Conservation (phyloP, 2,888 invertebrate genomes). For the Pecten maximus region DNA sequence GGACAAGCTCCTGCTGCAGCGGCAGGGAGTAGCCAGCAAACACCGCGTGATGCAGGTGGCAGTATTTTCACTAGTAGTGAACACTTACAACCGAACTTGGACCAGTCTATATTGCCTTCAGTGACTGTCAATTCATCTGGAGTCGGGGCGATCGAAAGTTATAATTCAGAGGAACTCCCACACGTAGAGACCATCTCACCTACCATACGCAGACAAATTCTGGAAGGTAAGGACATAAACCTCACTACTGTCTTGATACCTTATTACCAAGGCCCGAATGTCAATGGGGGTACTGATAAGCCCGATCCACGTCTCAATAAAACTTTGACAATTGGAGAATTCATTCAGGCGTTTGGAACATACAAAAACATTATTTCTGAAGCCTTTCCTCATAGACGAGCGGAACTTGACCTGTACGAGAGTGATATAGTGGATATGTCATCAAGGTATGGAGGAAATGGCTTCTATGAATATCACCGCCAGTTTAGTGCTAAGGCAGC, state of each 20-base stretch:
- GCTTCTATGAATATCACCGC: constrained; percentile 50
- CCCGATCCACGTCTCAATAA: constrained; percentile 38
- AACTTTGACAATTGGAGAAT: constrained; percentile 31
- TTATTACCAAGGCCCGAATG: background rate
- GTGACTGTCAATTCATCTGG: no score
- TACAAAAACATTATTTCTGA: constrained; percentile 40
- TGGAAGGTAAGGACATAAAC: constrained; percentile 39
- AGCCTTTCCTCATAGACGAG: constrained; percentile 7
- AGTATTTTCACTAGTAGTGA: no score
- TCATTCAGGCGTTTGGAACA: constrained; percentile 40
- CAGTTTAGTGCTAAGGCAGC: constrained; percentile 39
- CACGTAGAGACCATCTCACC: constrained; percentile 44
- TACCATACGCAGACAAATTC: background rate
- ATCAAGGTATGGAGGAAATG: constrained; percentile 41
- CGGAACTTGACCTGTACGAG: constrained; percentile 49
- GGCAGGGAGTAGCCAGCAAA: no score
- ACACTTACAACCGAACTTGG: no score
- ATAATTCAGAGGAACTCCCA: background rate
- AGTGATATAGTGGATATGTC: constrained; percentile 50
- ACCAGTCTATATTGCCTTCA: no score
- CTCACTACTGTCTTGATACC: constrained; percentile 5
- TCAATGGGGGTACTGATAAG: background rate
- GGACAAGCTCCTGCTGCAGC: no score
- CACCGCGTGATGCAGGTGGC: no score
- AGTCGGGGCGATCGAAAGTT: no score